phyloP scores from a whole-genome alignment of 2,797 vertebrate genomes.

The Sorex maritimensis region DNA sequence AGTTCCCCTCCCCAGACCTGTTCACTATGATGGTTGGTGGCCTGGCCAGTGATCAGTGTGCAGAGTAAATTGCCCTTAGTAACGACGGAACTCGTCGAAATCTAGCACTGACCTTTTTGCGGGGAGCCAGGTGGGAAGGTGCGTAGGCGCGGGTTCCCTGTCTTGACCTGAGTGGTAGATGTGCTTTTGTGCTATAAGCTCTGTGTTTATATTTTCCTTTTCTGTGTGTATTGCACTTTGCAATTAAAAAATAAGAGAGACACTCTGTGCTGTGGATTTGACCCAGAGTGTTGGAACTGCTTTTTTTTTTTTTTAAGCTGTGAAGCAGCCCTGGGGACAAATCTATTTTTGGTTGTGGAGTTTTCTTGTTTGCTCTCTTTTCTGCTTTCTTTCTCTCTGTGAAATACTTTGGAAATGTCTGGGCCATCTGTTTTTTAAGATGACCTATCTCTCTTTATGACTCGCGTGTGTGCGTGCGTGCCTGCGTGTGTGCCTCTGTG shows the following conservation, averaged over 20 bases:
- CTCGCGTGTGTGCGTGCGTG: too few species aligned
- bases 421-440: not conserved
- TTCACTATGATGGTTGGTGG: constrained; percentile 4
- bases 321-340: constrained; percentile 15
- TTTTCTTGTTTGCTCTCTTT: constrained; percentile 54
- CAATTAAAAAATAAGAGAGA: constrained; percentile 44
- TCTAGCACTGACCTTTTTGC: not conserved
- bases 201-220: not conserved
- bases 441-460: too few species aligned
- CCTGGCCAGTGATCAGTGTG: not conserved
- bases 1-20: not conserved
- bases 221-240: not conserved
- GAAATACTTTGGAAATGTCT: constrained; percentile 40
- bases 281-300: not conserved
- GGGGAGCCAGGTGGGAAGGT: not conserved
- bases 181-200: constrained; percentile 2
- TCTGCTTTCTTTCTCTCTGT: not conserved
- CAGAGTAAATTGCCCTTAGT: not conserved
- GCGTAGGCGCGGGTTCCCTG: not conserved
- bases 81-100: not conserved
- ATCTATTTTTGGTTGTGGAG: constrained; percentile 55
- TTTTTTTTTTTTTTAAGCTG: not conserved
- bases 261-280: rapidly evolving
- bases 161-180: not conserved
- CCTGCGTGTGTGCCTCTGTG: not conserved